Evolutionary conservation across 2,113 vertebrate species (phyloP).

Genomic region (Guaruba guarouba): DNA sequence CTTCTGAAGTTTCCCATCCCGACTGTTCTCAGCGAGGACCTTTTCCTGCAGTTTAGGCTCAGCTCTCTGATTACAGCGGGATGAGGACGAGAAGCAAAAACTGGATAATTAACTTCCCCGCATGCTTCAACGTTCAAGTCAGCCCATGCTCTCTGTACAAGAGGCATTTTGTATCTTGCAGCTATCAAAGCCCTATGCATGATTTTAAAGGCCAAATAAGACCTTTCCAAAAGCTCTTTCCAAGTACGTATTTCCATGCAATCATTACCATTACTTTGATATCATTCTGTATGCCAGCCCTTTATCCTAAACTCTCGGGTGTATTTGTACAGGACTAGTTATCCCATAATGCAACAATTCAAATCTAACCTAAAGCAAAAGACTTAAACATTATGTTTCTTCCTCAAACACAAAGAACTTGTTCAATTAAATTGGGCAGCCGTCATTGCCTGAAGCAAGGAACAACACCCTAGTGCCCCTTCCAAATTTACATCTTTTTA

Average conservation of each 20-base stretch:
- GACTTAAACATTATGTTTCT: neutral
- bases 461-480: neutral
- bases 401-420: neutral
- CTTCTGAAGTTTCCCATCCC: neutral
- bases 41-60: neutral
- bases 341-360: neutral
- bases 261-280: neutral
- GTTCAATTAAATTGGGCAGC: neutral
- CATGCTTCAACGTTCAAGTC: neutral
- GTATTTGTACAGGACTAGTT: neutral
- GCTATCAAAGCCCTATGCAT: accelerated
- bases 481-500: neutral
- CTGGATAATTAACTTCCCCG: neutral
- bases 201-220: neutral
- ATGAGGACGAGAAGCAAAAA: neutral
- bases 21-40: neutral
- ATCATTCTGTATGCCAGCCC: neutral
- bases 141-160: neutral
- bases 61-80: neutral
- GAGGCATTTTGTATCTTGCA: neutral
- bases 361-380: neutral
- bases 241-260: neutral
- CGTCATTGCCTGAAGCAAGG: neutral
- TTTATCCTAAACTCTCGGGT: neutral
- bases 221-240: neutral